Base-by-base conservation (phyloP, 1,140 invertebrate species). In the Macrobrachium nipponense region DNA sequence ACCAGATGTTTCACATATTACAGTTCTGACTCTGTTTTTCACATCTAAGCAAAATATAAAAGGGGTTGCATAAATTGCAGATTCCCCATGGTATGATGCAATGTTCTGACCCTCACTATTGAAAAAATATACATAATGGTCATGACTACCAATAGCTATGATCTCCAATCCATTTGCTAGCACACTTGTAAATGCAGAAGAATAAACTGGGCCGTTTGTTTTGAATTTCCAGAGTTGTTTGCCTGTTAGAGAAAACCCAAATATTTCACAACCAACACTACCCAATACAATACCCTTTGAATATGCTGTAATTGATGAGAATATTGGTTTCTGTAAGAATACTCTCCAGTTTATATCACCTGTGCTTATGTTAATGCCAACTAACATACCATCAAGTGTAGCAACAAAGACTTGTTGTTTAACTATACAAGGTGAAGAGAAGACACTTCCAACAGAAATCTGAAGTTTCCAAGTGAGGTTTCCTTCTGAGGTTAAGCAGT, bases 1-100 rank as follows among this genome's bases (percentile, higher is more conserved):
- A 11, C 84, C 84, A 62, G 70, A 80, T 1, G 84, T 86, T 80
- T 86, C 84, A 80, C 84, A 86, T 51, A 86, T 73, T 44, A 86
- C 77, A 23, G 70, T 70, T 23, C 82, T 58, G 51, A 80, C 73
- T 68, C 23, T 23, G 51, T 60, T 27, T 10, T n/a, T 23, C 20
- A 73, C 70, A 23, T 75, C 43, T 11, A 72, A 18, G 20, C 17
- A 23, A 62, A 58, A 86, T 59, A 86, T 44, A 62, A 80, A 86
- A 43, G 84, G 84, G 43, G 84, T 80, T 27, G 77, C 77, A 86
- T 86, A 86, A 18, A 86, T 68, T 23, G 84, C 66, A 44, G 84
- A 80, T 18, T 20, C 43, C 8, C 27, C 59, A 80, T n/a, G 58
- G 20, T 62, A 86, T 36, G 36, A n/a, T 17, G 59, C 64, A 60